Conservation (phyloP, 2,797 vertebrate genomes). For the Pangasius mekongensis region DNA sequence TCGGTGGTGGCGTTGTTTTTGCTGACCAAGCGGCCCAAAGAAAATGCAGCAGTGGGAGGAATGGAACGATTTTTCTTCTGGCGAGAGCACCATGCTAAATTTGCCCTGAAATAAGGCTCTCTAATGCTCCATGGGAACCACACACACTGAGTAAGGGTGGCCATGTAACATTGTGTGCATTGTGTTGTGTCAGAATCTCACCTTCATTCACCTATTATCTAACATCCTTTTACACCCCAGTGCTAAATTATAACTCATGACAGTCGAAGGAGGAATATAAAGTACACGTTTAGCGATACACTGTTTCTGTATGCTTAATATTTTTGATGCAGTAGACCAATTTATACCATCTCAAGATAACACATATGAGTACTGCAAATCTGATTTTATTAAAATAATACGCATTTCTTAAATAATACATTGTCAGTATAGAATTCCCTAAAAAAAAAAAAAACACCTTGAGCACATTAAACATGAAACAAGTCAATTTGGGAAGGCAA, state of each 20-base stretch:
- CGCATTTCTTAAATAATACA: not conserved
- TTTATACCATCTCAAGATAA: not conserved
- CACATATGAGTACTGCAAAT: not conserved
- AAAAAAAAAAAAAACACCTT: not conserved
- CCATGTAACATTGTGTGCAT: not conserved
- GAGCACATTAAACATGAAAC: not conserved
- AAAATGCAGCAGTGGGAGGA: constrained; percentile 72
- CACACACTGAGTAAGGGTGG: constrained; percentile 18
- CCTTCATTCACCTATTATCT: not conserved
- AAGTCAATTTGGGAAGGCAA: not conserved
- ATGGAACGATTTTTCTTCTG: constrained; percentile 78
- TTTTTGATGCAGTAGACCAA: not conserved
- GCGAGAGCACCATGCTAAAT: constrained; percentile 71
- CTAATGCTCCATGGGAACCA: constrained; percentile 54
- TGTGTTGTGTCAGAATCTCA: not conserved
- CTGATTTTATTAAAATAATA: not conserved
- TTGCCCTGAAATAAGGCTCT: constrained; percentile 70
- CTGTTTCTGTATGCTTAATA: not conserved
- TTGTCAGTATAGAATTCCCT: not conserved
- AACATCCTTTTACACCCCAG: not conserved
- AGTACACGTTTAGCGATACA: not conserved
- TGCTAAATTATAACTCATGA: not conserved
- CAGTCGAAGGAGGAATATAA: not conserved
- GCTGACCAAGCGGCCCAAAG: constrained; percentile 70
- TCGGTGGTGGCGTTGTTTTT: constrained; percentile 67